Evolutionary conservation across 1,140 invertebrate species (phyloP).

Genomic region (Microplitis demolitor): DNA sequence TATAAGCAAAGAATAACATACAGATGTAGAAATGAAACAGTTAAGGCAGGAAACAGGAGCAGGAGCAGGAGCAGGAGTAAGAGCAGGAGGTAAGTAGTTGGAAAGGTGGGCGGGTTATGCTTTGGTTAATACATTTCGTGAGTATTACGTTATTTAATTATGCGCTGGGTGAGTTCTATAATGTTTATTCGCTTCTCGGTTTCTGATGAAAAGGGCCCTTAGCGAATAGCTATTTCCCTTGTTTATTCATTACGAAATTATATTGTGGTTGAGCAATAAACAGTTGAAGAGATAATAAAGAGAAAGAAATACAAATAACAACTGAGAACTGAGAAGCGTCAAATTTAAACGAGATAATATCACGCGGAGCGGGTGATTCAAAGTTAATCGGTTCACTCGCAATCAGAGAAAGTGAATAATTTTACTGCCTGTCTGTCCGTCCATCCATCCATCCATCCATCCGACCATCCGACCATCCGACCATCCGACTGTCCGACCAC

Average conservation of each 20-base stretch:
- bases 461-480: too few species aligned
- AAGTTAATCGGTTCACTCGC: slow-evolving; percentile 22
- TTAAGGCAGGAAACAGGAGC: too few species aligned
- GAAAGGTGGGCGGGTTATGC: background rate
- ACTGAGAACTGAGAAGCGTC: slow-evolving; percentile 30
- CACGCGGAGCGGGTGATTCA: slow-evolving; percentile 23
- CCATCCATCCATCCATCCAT: too few species aligned
- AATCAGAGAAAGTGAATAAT: too few species aligned
- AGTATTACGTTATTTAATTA: slow-evolving; percentile 7
- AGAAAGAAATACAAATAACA: slow-evolving; percentile 5
- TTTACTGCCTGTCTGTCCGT: too few species aligned
- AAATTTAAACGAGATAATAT: slow-evolving; percentile 42
- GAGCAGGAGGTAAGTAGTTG: background rate
- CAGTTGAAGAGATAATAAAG: background rate
- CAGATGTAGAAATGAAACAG: too few species aligned
- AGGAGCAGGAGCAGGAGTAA: too few species aligned
- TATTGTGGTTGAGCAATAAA: slow-evolving; percentile 17
- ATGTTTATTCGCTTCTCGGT: background rate
- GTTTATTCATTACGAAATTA: slow-evolving; percentile 34
- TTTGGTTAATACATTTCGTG: slow-evolving; percentile 2
- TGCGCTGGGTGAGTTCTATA: background rate
- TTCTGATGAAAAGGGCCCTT: slow-evolving; percentile 2
- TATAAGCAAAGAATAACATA: too few species aligned
- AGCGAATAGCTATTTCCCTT: background rate
- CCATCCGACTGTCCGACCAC: too few species aligned